These are phyloP conservation scores for Pelmatolapia mariae DNA, from an alignment of 2,113 vertebrate species.

Conservation along the genomic window DNA sequence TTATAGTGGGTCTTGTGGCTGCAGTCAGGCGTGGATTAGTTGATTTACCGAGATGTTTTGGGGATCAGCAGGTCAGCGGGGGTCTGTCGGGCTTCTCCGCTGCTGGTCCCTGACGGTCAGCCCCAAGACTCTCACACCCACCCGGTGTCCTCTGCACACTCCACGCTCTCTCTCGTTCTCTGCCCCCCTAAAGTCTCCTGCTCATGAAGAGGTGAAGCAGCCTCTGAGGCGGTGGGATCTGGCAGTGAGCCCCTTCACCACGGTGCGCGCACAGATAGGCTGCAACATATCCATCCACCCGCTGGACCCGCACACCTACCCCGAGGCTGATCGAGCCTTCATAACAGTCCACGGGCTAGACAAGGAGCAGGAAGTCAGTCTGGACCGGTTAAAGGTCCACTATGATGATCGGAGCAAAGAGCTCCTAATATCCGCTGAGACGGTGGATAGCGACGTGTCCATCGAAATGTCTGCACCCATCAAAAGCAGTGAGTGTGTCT, in stretches of 20 bases:
- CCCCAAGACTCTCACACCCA: background rate
- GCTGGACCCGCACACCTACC: slow-evolving; percentile 77
- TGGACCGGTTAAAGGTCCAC: slow-evolving; percentile 64
- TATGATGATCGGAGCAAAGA: slow-evolving; percentile 76
- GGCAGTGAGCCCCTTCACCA: slow-evolving; percentile 75
- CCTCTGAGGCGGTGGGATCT: slow-evolving; percentile 74
- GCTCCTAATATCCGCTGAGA: slow-evolving; percentile 66
- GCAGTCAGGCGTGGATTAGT: background rate
- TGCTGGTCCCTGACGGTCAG: background rate
- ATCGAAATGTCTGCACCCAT: slow-evolving; percentile 79
- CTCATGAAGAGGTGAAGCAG: background rate
- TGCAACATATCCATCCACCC: slow-evolving; percentile 78
- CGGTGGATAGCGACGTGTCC: slow-evolving; percentile 54
- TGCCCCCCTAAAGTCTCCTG: background rate
- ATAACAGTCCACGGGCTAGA: slow-evolving; percentile 63
- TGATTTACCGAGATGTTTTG: slow-evolving; percentile 18
- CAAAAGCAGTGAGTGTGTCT: slow-evolving; percentile 79
- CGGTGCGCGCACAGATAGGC: slow-evolving; percentile 71
- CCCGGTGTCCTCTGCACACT: background rate
- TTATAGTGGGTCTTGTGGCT: background rate
- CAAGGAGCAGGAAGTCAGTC: background rate
- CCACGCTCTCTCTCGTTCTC: slow-evolving; percentile 28
- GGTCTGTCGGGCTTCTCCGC: background rate
- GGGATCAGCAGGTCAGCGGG: background rate
- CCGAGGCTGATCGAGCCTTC: slow-evolving; percentile 74